A percentile compares a stretch with the other conserved stretches of the same genome.
Evolutionary conservation across 2,113 vertebrate species (phyloP).

Genomic region (Crotophaga sulcirostris): DNA sequence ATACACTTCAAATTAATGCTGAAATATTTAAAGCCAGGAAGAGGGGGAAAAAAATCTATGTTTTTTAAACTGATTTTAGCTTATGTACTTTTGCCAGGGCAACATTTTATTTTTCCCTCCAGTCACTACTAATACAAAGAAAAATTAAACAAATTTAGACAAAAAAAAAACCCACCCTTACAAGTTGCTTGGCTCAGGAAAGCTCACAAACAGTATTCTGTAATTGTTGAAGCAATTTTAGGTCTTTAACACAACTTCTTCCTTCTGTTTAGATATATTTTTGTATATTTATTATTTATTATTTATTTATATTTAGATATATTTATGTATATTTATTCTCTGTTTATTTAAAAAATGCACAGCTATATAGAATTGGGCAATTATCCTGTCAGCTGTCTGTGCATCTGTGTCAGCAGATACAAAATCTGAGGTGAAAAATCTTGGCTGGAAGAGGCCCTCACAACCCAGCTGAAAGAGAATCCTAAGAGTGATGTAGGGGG

Average conservation of each 20-base stretch:
- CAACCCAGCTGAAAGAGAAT: neutral
- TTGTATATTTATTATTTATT: neutral
- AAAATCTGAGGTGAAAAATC: neutral
- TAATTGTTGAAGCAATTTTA: neutral
- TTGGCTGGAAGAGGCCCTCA: neutral
- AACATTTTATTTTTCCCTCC: neutral
- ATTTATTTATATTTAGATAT: neutral
- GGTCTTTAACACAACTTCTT: neutral
- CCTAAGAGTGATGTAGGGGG: neutral
- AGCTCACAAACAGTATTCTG: neutral
- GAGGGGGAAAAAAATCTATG: neutral
- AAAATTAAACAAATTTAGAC: neutral
- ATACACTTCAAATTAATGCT: conserved; percentile 22
- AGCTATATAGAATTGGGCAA: neutral
- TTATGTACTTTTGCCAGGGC: neutral
- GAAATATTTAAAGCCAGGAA: conserved; percentile 29
- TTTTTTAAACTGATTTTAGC: neutral
- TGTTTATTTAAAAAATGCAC: neutral
- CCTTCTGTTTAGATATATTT: neutral
- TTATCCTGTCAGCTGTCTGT: neutral
- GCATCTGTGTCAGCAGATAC: neutral
- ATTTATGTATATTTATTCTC: neutral
- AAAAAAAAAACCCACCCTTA: neutral
- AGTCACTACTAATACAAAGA: neutral
- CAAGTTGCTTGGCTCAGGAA: neutral